phyloP scores from a whole-genome alignment of 2,797 vertebrate genomes.

The Mareca penelope region DNA sequence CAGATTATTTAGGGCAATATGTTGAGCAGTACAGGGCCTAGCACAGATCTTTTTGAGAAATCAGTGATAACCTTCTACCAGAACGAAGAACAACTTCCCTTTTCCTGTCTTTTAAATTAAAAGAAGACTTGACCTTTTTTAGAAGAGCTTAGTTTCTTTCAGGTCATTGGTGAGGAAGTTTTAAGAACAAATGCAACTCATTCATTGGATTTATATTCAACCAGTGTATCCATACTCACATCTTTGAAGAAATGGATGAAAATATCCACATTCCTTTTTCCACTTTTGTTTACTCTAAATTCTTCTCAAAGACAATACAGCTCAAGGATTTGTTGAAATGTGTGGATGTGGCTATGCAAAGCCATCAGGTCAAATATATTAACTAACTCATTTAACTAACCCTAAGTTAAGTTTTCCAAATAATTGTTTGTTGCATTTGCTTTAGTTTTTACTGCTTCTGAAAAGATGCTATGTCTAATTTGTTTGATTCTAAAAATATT shows the following conservation, averaged over 20 bases:
- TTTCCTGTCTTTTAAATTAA: conserved; percentile 19
- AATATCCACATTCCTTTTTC: not conserved
- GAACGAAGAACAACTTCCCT: not conserved
- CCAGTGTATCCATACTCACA: not conserved
- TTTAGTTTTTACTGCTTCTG: conserved; percentile 10
- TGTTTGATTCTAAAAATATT: conserved; percentile 46
- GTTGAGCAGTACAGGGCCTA: not conserved
- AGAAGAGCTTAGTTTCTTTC: not conserved
- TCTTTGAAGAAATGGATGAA: not conserved
- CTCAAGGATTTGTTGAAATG: conserved; percentile 24
- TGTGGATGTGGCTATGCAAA: not conserved
- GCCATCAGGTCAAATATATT: not conserved
- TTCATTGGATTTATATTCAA: not conserved
- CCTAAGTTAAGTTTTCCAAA: not conserved
- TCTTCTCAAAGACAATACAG: not conserved
- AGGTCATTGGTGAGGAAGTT: not conserved
- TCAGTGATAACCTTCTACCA: not conserved
- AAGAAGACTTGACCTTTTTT: not conserved
- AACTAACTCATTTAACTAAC: not conserved
- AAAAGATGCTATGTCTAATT: conserved; percentile 31
- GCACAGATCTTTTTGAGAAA: not conserved
- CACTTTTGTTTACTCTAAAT: not conserved
- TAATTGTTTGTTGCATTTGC: not conserved
- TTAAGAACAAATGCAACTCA: not conserved
- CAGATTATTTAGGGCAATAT: not conserved